Conservation (phyloP, 2,113 vertebrate species). For the Sceloporus tristichus region DNA sequence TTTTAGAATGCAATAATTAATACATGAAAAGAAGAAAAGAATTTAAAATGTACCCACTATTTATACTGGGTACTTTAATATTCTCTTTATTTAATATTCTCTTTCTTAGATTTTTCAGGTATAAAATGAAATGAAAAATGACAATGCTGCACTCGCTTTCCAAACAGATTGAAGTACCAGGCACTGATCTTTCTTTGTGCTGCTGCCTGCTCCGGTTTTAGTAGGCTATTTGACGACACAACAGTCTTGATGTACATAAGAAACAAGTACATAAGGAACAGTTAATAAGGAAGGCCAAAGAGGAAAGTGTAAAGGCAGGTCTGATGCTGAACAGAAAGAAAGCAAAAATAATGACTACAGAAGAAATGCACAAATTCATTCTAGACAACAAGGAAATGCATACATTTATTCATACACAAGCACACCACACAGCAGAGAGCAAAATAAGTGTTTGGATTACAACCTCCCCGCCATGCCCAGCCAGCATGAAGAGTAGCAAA, state of each 20-base stretch:
- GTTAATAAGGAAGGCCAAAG: too few relatives aligned
- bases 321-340: too few relatives aligned
- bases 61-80: slow-evolving; percentile 10
- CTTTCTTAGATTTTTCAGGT: slow-evolving; percentile 26
- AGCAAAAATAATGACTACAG: too few relatives aligned
- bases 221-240: not conserved
- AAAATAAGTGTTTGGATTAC: too few relatives aligned
- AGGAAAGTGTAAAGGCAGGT: too few relatives aligned
- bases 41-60: not conserved
- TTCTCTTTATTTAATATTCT: slow-evolving; percentile 42
- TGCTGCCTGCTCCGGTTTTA: slow-evolving; percentile 13
- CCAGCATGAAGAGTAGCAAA: too few relatives aligned
- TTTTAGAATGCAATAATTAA: slow-evolving; percentile 13
- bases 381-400: not conserved
- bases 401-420: not conserved
- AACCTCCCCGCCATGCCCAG: too few relatives aligned
- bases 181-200: not conserved
- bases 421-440: too few relatives aligned
- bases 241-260: not conserved
- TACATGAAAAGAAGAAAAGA: not conserved
- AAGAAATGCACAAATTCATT: not conserved
- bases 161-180: not conserved
- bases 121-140: slow-evolving; percentile 34
- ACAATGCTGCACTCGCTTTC: not conserved
- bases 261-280: slow-evolving; percentile 18